Percentiles rank a stretch among this genome's conserved stretches.
phyloP scores from a whole-genome alignment of 2,888 invertebrate species.

The Elysia crispata region DNA sequence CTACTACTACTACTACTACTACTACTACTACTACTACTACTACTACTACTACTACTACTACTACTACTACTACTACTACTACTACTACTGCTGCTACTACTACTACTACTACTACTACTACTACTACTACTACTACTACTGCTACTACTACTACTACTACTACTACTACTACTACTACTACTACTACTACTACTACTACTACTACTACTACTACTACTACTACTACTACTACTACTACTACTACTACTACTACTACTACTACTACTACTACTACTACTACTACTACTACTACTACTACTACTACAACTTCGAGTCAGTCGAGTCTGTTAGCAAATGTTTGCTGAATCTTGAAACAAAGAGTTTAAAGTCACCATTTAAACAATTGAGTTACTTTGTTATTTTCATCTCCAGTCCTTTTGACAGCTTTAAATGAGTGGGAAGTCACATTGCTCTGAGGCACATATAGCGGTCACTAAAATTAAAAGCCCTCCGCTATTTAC shows the following conservation, averaged over 20 bases:
- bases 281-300: not conserved
- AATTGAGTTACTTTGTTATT: too few relatives aligned
- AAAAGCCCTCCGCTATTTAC: too few relatives aligned
- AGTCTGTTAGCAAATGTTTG: too few relatives aligned
- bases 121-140: slow-evolving; percentile 12
- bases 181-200: not conserved
- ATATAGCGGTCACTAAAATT: too few relatives aligned
- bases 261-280: not conserved
- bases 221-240: not conserved
- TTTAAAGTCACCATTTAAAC: too few relatives aligned
- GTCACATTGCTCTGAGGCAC: too few relatives aligned
- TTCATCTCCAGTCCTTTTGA: too few relatives aligned
- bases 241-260: not conserved
- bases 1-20: slow-evolving; percentile 13
- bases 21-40: slow-evolving; percentile 23
- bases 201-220: slow-evolving; percentile 6
- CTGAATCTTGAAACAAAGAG: too few relatives aligned
- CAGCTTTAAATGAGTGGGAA: too few relatives aligned
- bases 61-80: not conserved
- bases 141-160: not conserved
- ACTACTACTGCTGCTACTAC: not conserved
- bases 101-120: slow-evolving; percentile 17
- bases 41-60: not conserved
- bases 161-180: not conserved
- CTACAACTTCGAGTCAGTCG: too few relatives aligned